Evolutionary conservation across 53 echinoderm and acorn worm species (phyloP), one percentile per base, ranked within the genome.

Genomic region (Astropecten irregularis): DNA sequence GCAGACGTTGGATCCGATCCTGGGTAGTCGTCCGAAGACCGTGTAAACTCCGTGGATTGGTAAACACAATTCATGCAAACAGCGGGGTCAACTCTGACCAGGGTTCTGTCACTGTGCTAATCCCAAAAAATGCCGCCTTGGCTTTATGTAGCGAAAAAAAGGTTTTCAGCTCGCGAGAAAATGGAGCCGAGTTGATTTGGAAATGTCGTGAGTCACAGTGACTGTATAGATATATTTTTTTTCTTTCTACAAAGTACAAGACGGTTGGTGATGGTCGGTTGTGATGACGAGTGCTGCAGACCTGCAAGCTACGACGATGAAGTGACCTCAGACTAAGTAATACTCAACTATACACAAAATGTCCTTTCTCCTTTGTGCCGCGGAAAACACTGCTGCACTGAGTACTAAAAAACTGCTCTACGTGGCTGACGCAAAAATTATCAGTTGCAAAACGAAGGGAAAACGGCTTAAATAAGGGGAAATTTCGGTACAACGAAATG

Each of bases 401-500:
- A 79, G 79, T 56, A 47, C 79, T 61, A 48, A 60, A n/a, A 46
- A 79, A 30, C 76, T 79, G 79, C 79, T 59, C 61, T 79, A 61
- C 44, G 30, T 46, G 79, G 79, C 62, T 49, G 79, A 62, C 61
- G 63, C 61, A 62, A 79, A n/a, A 77, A 79, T 60, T 79, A 79
- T 60, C 62, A 48, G 79, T 79, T 79, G 79, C 79, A 79, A 79
- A n/a, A 79, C 79, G 62, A 79, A 62, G 60, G 48, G 79, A 79
- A 60, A 79, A 79, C 79, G 60, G 79, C 79, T 62, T 79, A 79
- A 79, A 77, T 68, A 79, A 79, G 79, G 61, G 70, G 79, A 47
- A 79, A 79, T 60, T 79, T 79, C 47, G 61, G 79, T 79, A 79
- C 79, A 79, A 79, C 79, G 63, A 79, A 79, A 79, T 79, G 79